Base-by-base conservation (phyloP, 2,113 vertebrate genomes). In the Marmota flaviventris region DNA sequence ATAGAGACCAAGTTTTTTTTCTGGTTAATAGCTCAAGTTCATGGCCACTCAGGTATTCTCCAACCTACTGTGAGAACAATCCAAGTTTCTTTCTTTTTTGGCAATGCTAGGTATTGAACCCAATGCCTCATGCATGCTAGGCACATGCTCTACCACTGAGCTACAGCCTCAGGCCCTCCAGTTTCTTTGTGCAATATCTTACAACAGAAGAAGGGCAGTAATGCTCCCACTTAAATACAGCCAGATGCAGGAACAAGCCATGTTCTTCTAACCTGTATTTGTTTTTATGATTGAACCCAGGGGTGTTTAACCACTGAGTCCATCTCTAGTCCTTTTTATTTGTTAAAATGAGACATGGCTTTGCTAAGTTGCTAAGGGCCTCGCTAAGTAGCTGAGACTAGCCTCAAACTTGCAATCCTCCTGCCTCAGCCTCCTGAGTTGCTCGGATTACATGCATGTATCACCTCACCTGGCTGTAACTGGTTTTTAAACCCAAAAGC, bases 401-500 rank as follows among this genome's bases (percentile, higher is more conserved):
- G 58, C 58, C 24, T 61, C 24, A 9, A 61, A 61, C 58, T 61
- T 61, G 58, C 24, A 25, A 61, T 61, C 20, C 22, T 61, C 58
- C 58, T 61, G 22, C 58, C 58, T 61, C 8, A 61, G 58, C 58
- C 22, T 61, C 20, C 58, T 25, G 24, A 25, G 58, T 25, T 61
- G 58, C 58, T 61, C 8, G 8, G 20, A 61, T 25, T 24, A 61
- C 22, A 61, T 22, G 22, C 8, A 61, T 22, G 58, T 25, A 25
- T 48, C 61, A 61, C 58, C 22, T 25, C 16, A 25, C 58, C 22
- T 24, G 22, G 58, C 42, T 91, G 39, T 24, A 72, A 37, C 53
- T 85, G 85, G n/a, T 9, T 70, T 96, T 89, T 78, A 95, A 85
- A 77, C 39, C 76, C 83, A 95, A 29, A 79, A 85, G 45, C 39